phyloP scores from a whole-genome alignment of 2,797 vertebrate genomes.

The Galago senegalensis region DNA sequence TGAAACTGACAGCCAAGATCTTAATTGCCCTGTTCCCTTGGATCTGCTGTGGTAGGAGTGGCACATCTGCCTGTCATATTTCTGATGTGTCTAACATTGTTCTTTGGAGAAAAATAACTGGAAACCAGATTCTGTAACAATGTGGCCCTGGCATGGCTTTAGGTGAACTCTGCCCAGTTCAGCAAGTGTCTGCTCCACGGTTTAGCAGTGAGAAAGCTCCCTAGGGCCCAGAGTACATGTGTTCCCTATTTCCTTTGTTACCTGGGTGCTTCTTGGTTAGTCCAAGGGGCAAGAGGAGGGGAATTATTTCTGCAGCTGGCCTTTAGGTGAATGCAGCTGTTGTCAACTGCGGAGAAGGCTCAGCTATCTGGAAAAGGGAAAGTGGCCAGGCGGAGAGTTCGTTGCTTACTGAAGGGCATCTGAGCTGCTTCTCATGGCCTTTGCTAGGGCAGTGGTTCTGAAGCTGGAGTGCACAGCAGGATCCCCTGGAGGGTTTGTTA shows the following conservation, averaged over 20 bases:
- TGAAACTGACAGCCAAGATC: not conserved
- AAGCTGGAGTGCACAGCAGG: not conserved
- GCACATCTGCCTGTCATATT: not conserved
- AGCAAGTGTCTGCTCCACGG: not conserved
- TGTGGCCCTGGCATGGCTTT: not conserved
- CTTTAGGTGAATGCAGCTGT: not conserved
- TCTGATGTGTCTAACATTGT: not conserved
- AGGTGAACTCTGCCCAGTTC: conserved; percentile 1
- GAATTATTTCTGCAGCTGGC: conserved; percentile 52
- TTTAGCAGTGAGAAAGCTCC: not conserved
- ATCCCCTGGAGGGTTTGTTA: not conserved
- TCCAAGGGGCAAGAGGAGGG: not conserved
- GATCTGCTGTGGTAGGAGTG: not conserved
- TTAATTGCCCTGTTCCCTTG: not conserved
- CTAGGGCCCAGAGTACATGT: not conserved
- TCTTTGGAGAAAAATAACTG: not conserved
- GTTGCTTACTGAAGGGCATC: not conserved
- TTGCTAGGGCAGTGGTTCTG: not conserved
- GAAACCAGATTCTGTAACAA: not conserved
- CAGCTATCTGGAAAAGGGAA: not conserved
- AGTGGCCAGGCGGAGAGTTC: not conserved
- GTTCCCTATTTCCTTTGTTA: conserved; percentile 68
- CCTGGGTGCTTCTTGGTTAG: conserved; percentile 59
- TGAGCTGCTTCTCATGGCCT: not conserved
- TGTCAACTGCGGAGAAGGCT: not conserved